Evolutionary conservation across 2,888 invertebrate genomes (phyloP), one percentile per base, ranked within the genome.

Genomic region (Gisinianus flammeolus): DNA sequence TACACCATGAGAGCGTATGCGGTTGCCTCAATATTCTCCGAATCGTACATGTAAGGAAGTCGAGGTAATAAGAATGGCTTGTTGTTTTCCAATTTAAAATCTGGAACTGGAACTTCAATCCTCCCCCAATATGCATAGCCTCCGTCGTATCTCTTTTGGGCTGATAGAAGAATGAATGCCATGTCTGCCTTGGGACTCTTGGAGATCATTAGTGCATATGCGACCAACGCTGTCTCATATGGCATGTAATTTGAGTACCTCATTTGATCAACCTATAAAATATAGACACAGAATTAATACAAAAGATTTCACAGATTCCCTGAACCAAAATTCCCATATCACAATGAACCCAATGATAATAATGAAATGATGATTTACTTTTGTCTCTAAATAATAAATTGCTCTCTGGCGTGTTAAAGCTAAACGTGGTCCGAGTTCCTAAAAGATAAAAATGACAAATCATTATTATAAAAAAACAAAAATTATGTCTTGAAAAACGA

Each of bases 11-110:
- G 88, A 0, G 94, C 97, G 87, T 96, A 97, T 0, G 97, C 93
- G 0, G 97, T 98, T 0, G 97, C 92, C 86, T 96, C 96, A 67
- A 97, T 93, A 87, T 97, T 97, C 86, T 94, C 92, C 0, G 95
- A 91, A 88, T 98, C 98, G 86, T 92, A 94, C 84, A 91, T 91
- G 87, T 96, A 95, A 0, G 96, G 95, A 79, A 95, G 88, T 0
- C 97, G 91, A 0, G 97, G 96, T 80, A 96, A 88, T 0, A 94
- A 89, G 90, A 95, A 97, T 8, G 95, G 95, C 86, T 94, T 94
- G 86, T 96, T 95, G 88, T 96, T 96, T 88, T 96, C 96, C 85
- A 93, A 90, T 88, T 95, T 95, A 83, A 91, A 92, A 0, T 95
- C 94, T 0, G 95, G 94, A 79, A 91, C 90, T 0, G 95, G 95